A percentile compares a stretch with the other conserved stretches of the same genome.
phyloP scores from a whole-genome alignment of 64 coral and sea anemone genomes.

The Pachyseris speciosa region DNA sequence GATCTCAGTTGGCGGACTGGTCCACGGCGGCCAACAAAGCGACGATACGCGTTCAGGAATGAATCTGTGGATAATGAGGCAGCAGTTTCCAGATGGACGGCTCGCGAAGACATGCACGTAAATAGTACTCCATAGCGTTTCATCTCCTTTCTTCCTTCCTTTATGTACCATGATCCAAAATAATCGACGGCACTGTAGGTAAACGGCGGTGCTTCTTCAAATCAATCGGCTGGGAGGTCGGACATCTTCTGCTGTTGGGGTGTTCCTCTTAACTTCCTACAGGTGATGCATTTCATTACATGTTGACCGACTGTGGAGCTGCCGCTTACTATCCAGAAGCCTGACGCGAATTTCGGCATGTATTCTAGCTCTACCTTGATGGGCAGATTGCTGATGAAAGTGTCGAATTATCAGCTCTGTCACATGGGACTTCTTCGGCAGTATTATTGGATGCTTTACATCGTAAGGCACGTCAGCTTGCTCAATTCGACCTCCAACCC shows the following conservation, averaged over 20 bases:
- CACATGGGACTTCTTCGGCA: neutral
- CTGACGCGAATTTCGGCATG: neutral
- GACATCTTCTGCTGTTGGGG: conserved; percentile 20
- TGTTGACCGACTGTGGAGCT: neutral
- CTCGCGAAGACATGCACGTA: neutral
- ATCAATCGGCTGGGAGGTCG: neutral
- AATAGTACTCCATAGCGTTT: neutral
- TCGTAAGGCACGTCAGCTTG: neutral
- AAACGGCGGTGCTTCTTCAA: too few relatives aligned
- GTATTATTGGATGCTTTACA: neutral
- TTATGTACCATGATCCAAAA: too few relatives aligned
- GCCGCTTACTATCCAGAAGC: neutral
- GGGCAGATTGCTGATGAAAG: neutral
- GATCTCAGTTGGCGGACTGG: too few relatives aligned
- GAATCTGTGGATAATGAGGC: too few relatives aligned
- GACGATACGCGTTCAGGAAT: too few relatives aligned
- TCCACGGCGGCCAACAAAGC: too few relatives aligned
- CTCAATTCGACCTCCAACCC: neutral
- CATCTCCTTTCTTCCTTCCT: too few relatives aligned
- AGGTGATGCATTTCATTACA: neutral
- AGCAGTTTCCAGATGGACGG: too few relatives aligned
- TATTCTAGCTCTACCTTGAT: neutral
- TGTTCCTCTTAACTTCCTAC: neutral
- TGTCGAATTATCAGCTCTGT: neutral
- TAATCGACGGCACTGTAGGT: too few relatives aligned